Percentiles rank a stretch among this genome's conserved stretches.
Evolutionary conservation across 1,140 invertebrate species (phyloP).

Genomic region (Tachypleus tridentatus): DNA sequence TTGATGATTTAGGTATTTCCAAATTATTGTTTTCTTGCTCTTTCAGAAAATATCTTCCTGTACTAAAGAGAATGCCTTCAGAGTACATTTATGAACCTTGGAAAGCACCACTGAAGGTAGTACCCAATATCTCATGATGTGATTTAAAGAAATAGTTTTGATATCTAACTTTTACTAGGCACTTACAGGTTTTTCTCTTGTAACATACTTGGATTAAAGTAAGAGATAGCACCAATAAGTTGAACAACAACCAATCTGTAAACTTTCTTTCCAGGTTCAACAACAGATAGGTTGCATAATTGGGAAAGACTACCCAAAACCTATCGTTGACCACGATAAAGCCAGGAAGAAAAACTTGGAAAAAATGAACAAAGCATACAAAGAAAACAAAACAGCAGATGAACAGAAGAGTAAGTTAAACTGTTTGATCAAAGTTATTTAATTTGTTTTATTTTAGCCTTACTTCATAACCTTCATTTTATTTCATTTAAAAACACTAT

Average conservation of each 20-base stretch:
- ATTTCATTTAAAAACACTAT: too few species aligned
- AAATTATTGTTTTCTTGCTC: slow-evolving; percentile 3
- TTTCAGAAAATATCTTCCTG: slow-evolving; percentile 36
- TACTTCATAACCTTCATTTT: too few species aligned
- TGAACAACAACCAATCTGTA: too few species aligned
- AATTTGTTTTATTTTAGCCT: too few species aligned
- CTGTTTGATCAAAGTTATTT: too few species aligned
- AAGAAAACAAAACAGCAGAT: slow-evolving; percentile 5
- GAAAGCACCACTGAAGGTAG: slow-evolving; percentile 34
- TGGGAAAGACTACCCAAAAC: slow-evolving; percentile 37
- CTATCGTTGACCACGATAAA: slow-evolving; percentile 35
- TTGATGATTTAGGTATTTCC: slow-evolving; percentile 10
- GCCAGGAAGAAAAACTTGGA: slow-evolving; percentile 30
- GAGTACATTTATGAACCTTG: slow-evolving; percentile 40
- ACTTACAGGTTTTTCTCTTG: too few species aligned
- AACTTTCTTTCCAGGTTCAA: slow-evolving; percentile 27
- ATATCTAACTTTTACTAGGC: too few species aligned
- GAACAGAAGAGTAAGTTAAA: too few species aligned
- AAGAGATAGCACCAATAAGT: too few species aligned
- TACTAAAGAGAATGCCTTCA: slow-evolving; percentile 34
- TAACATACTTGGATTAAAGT: too few species aligned
- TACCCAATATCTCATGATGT: not conserved
- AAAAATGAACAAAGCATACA: slow-evolving; percentile 25
- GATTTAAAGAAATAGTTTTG: too few species aligned
- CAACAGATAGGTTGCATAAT: slow-evolving; percentile 36